Conservation (phyloP, 1,140 invertebrate genomes). For the Caerostris extrusa region DNA sequence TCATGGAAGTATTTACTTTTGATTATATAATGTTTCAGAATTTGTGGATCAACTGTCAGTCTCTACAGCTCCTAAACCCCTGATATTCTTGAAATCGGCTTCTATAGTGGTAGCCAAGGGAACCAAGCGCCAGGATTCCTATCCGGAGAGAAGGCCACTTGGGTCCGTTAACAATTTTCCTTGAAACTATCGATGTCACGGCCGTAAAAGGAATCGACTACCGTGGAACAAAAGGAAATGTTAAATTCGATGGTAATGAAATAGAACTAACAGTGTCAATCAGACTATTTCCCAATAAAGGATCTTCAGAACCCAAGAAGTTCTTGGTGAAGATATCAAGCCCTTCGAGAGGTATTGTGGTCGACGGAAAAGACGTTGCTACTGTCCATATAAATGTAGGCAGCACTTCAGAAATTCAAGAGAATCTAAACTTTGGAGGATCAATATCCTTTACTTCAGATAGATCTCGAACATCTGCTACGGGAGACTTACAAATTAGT, state of each 20-base stretch:
- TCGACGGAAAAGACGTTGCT: not conserved
- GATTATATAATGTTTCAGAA: not conserved
- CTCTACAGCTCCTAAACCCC: not conserved
- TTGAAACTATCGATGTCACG: constrained; percentile 84
- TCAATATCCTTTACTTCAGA: no score
- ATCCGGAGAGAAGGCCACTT: not conserved
- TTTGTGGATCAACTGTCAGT: not conserved
- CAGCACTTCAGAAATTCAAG: no score
- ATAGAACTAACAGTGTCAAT: constrained; percentile 74
- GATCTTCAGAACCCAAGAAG: not conserved
- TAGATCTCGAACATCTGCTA: no score
- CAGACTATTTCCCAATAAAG: not conserved
- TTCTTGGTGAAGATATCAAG: constrained; percentile 58
- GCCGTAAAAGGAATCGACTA: constrained; percentile 84
- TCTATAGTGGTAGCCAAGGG: not conserved
- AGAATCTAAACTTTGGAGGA: no score
- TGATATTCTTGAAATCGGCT: not conserved
- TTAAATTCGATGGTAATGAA: constrained; percentile 85
- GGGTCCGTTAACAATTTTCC: not conserved
- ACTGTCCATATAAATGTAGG: not conserved
- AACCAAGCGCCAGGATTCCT: not conserved
- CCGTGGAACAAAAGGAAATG: constrained; percentile 82
- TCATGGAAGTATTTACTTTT: not conserved
- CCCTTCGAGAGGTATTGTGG: not conserved
- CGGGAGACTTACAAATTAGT: not conserved